A percentile compares a stretch with the other conserved stretches of the same genome.
phyloP scores from a whole-genome alignment of 2,888 invertebrate species.

The Brachylomia viminalis region DNA sequence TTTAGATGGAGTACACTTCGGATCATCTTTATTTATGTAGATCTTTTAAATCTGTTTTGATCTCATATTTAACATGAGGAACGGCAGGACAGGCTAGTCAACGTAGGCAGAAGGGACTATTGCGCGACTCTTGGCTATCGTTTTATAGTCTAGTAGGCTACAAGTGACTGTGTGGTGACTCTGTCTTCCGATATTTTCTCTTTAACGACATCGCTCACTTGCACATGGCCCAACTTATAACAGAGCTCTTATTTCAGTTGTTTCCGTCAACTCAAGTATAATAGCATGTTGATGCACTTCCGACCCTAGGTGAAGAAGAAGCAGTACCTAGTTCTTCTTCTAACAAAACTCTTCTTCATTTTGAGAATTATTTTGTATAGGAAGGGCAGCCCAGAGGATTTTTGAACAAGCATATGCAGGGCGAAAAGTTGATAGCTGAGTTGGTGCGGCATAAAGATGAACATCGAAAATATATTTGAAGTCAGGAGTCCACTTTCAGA shows the following conservation, averaged over 20 bases:
- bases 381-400: no score
- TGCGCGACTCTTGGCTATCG: neutral
- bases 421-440: no score
- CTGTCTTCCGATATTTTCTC: neutral
- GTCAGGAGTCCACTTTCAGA: no score
- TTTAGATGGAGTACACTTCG: conserved; percentile 9
- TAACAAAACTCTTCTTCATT: neutral
- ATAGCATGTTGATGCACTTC: neutral
- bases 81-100: neutral
- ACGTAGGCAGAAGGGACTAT: neutral
- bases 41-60: conserved; percentile 11
- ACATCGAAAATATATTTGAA: no score
- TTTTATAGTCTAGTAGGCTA: neutral
- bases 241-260: neutral
- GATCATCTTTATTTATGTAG: conserved; percentile 16
- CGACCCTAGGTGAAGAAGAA: no score
- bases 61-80: neutral
- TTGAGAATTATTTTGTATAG: no score
- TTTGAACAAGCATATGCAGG: no score
- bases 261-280: neutral
- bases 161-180: neutral
- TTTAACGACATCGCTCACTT: neutral
- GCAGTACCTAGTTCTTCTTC: no score
- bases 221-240: no score
- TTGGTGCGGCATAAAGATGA: no score